Evolutionary conservation across 2,888 invertebrate genomes (phyloP).

Genomic region (Tipula confusa): DNA sequence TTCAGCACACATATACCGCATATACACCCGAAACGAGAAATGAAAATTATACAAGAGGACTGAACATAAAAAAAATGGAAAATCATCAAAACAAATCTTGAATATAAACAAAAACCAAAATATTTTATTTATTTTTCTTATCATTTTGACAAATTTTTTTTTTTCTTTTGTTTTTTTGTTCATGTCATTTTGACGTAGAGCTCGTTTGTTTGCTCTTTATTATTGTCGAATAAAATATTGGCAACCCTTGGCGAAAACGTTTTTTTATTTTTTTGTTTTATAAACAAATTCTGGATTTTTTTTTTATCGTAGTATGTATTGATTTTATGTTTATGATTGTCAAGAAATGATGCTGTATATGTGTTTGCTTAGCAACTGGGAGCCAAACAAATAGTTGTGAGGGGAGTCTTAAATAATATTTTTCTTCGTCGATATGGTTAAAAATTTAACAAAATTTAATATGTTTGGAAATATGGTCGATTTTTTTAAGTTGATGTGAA

Average conservation of each 20-base stretch:
- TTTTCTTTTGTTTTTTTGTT: too few relatives aligned
- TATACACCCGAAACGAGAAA: too few relatives aligned
- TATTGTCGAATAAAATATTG: not conserved
- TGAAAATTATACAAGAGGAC: not conserved
- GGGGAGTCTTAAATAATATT: too few relatives aligned
- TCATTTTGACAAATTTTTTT: constrained; percentile 12
- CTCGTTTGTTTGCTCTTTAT: not conserved
- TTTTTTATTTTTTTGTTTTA: constrained; percentile 12
- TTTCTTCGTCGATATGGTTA: too few relatives aligned
- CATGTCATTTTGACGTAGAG: not conserved
- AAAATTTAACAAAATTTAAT: too few relatives aligned
- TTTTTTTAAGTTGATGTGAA: too few relatives aligned
- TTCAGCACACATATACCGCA: not conserved
- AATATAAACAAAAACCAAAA: not conserved
- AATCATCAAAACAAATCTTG: not conserved
- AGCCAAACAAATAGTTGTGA: too few relatives aligned
- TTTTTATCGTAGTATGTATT: not conserved
- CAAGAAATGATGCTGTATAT: too few relatives aligned
- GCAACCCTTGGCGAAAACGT: not conserved
- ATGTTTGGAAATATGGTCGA: too few relatives aligned
- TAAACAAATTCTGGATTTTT: not conserved
- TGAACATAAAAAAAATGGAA: not conserved
- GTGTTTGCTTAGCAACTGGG: too few relatives aligned
- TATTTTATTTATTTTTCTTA: constrained; percentile 3
- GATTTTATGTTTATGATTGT: not conserved